These are phyloP conservation scores for Polydesmus complanatus DNA, from an alignment of 2,888 invertebrate genomes.

Conservation along the genomic window DNA sequence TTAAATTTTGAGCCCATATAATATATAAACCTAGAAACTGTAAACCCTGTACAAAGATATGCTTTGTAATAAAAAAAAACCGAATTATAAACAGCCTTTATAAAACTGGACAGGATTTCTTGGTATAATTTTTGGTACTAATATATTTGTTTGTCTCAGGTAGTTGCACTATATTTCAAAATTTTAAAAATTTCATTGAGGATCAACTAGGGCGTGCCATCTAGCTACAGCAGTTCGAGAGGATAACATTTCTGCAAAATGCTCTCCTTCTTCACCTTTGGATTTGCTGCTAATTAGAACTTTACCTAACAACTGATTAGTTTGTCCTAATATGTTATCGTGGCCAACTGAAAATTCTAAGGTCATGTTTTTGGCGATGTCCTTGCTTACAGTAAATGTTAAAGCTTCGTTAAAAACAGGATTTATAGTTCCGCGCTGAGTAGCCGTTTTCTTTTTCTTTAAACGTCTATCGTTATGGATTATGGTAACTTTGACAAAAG, in stretches of 20 bases:
- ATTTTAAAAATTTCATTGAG: conserved; percentile 5
- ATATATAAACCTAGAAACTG: too few relatives aligned
- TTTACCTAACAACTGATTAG: conserved; percentile 42
- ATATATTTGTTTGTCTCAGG: too few relatives aligned
- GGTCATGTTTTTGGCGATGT: conserved; percentile 40
- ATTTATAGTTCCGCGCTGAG: conserved; percentile 36
- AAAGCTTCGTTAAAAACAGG: conserved; percentile 42
- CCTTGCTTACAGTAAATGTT: conserved; percentile 39
- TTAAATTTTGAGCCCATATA: too few relatives aligned
- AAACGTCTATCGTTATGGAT: conserved; percentile 35
- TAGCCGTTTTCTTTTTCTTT: conserved; percentile 40
- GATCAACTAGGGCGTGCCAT: conserved; percentile 17
- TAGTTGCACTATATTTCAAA: too few relatives aligned
- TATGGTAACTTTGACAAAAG: conserved; percentile 39
- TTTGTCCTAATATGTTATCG: conserved; percentile 43
- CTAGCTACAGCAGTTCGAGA: conserved; percentile 17
- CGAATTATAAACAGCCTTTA: too few relatives aligned
- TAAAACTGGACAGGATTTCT: too few relatives aligned
- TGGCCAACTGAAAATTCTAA: conserved; percentile 47
- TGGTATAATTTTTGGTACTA: too few relatives aligned
- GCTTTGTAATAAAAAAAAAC: too few relatives aligned
- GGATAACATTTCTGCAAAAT: conserved; percentile 15
- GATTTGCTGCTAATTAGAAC: conserved; percentile 38
- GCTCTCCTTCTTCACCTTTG: conserved; percentile 17
- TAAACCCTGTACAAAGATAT: too few relatives aligned